These are phyloP conservation scores for Microctonus brassicae DNA, from an alignment of 2,888 invertebrate genomes.

Conservation along the genomic window DNA sequence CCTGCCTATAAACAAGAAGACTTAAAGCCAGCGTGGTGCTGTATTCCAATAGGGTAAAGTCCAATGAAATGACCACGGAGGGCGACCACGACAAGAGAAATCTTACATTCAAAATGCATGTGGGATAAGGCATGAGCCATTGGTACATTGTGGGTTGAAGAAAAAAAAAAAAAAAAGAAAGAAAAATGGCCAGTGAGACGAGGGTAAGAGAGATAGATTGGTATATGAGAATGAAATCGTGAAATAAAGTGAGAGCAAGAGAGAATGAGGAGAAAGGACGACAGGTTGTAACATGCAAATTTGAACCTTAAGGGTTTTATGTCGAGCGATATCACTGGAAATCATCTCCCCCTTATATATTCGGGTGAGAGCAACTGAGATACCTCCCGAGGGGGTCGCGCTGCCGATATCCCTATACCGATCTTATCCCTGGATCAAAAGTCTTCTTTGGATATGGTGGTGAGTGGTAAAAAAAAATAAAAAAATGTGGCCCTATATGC, in stretches of 20 bases:
- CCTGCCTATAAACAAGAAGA: constrained; percentile 63
- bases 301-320: constrained; percentile 69
- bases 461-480: constrained; percentile 8
- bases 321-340: constrained; percentile 66
- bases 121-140: constrained; percentile 59
- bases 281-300: constrained; percentile 68
- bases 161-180: constrained; percentile 4
- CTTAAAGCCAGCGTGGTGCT: constrained; percentile 49
- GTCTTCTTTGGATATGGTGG: constrained; percentile 48
- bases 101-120: constrained; percentile 64
- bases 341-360: constrained; percentile 61
- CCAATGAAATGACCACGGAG: constrained; percentile 60
- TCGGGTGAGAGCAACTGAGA: constrained; percentile 43
- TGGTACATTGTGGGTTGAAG: constrained; percentile 12
- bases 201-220: constrained; percentile 43
- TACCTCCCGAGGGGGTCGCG: constrained; percentile 35
- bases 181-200: constrained; percentile 38
- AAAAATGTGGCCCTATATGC: constrained; percentile 37
- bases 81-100: constrained; percentile 54
- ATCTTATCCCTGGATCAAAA: constrained; percentile 64
- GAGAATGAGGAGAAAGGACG: constrained; percentile 42
- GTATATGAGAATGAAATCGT: constrained; percentile 6
- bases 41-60: constrained; percentile 39
- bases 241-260: constrained; percentile 36
- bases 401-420: constrained; percentile 53